Conservation (phyloP, 1,140 invertebrate species). For the Uloborus diversus region DNA sequence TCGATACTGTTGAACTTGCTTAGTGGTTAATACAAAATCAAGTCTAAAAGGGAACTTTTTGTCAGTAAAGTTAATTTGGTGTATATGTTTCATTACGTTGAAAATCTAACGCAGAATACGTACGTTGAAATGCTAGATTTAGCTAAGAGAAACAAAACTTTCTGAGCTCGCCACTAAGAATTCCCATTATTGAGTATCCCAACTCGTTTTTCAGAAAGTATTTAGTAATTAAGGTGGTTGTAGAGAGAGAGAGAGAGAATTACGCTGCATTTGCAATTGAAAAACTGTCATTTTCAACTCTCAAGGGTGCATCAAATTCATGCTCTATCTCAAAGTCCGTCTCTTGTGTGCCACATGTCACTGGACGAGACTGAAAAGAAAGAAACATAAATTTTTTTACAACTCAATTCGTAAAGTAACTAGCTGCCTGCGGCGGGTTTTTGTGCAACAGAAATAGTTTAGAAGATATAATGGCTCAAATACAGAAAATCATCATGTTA, state of each 20-base stretch:
- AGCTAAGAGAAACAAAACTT: not conserved
- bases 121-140: not conserved
- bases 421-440: no score
- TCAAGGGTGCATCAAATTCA: not conserved
- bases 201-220: not conserved
- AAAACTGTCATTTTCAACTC: conserved; percentile 10
- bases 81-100: not conserved
- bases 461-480: no score
- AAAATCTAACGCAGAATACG: not conserved
- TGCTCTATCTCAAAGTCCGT: conserved; percentile 54
- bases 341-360: conserved; percentile 32
- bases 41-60: no score
- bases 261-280: conserved; percentile 24
- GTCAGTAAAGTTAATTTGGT: not conserved
- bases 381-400: no score
- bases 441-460: no score
- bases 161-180: not conserved
- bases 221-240: not conserved
- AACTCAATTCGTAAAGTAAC: no score
- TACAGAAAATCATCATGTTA: no score
- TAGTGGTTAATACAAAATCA: no score
- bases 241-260: not conserved
- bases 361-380: conserved; percentile 56
- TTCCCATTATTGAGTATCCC: not conserved
- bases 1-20: no score